Evolutionary conservation across 1,140 invertebrate genomes (phyloP).

Genomic region (Oryzaephilus surinamensis): DNA sequence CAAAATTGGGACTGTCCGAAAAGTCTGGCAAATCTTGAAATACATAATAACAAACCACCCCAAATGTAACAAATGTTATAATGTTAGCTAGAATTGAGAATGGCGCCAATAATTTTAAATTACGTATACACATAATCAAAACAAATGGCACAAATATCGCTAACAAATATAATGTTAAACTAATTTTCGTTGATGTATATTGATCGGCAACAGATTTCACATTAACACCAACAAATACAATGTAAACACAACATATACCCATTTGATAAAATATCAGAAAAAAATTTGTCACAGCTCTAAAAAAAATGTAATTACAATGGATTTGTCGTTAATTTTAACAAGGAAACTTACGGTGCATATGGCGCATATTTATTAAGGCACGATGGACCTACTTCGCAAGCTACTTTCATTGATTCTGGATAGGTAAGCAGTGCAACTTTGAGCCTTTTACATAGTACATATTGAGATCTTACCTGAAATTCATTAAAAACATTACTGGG

Average conservation of each 20-base stretch:
- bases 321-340: not conserved
- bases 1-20: slow-evolving; percentile 40
- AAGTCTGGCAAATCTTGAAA: slow-evolving; percentile 51
- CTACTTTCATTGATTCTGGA: slow-evolving; percentile 52
- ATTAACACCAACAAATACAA: slow-evolving; percentile 72
- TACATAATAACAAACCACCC: slow-evolving; percentile 59
- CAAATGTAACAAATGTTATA: slow-evolving; percentile 50
- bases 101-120: slow-evolving; percentile 62
- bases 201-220: slow-evolving; percentile 46
- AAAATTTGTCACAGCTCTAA: slow-evolving; percentile 49
- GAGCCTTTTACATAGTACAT: slow-evolving; percentile 32
- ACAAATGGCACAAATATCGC: slow-evolving; percentile 53
- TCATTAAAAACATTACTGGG: not conserved
- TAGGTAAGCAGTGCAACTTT: slow-evolving; percentile 40
- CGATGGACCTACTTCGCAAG: slow-evolving; percentile 47
- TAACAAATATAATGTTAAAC: slow-evolving; percentile 43
- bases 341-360: slow-evolving; percentile 39
- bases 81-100: slow-evolving; percentile 65
- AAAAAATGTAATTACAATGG: slow-evolving; percentile 9
- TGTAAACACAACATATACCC: slow-evolving; percentile 82
- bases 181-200: slow-evolving; percentile 33
- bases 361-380: slow-evolving; percentile 44
- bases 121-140: slow-evolving; percentile 57
- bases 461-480: slow-evolving; percentile 32
- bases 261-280: slow-evolving; percentile 74